Percentiles rank a stretch among this genome's conserved stretches.
Conservation (phyloP, 2,113 vertebrate genomes). For the Thalassoma bifasciatum region DNA sequence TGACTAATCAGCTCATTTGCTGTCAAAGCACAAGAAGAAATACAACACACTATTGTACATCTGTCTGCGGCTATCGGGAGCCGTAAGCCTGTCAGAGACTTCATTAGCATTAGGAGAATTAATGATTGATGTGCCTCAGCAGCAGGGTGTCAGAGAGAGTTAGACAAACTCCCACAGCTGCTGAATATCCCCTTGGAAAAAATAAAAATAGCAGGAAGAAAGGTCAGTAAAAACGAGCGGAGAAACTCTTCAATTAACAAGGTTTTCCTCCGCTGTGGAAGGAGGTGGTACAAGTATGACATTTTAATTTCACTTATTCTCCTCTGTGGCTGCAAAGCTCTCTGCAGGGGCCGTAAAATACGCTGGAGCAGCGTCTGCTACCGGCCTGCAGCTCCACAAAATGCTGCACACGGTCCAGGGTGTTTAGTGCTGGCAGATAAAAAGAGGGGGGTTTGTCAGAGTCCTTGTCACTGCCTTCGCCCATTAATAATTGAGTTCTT, state of each 20-base stretch:
- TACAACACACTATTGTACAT: slow-evolving; percentile 34
- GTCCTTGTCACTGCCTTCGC: slow-evolving; percentile 36
- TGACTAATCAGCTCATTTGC: slow-evolving; percentile 58
- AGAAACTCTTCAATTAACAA: slow-evolving; percentile 37
- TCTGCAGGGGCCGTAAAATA: slow-evolving; percentile 26
- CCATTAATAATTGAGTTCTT: slow-evolving; percentile 69
- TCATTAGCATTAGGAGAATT: slow-evolving; percentile 59
- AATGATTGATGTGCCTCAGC: slow-evolving; percentile 58
- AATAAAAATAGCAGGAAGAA: slow-evolving; percentile 24
- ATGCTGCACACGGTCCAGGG: slow-evolving; percentile 2
- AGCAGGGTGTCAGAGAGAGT: slow-evolving; percentile 40
- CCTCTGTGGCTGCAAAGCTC: slow-evolving; percentile 14
- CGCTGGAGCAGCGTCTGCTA: slow-evolving; percentile 2
- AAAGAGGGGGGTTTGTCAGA: slow-evolving; percentile 49
- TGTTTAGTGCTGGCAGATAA: slow-evolving; percentile 42
- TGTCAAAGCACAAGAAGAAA: slow-evolving; percentile 42
- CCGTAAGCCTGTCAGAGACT: slow-evolving; percentile 50
- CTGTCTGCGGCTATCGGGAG: slow-evolving; percentile 43
- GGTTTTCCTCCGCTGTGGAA: slow-evolving; percentile 21
- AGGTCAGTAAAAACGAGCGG: slow-evolving; percentile 38
- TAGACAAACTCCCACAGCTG: slow-evolving; percentile 27
- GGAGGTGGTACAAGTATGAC: slow-evolving; percentile 19
- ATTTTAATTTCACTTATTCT: slow-evolving; percentile 39
- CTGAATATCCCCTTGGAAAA: slow-evolving; percentile 32
- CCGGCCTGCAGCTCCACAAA: slow-evolving; percentile 18